Base-by-base conservation (phyloP, 2,113 vertebrate species). In the Tapirus terrestris region DNA sequence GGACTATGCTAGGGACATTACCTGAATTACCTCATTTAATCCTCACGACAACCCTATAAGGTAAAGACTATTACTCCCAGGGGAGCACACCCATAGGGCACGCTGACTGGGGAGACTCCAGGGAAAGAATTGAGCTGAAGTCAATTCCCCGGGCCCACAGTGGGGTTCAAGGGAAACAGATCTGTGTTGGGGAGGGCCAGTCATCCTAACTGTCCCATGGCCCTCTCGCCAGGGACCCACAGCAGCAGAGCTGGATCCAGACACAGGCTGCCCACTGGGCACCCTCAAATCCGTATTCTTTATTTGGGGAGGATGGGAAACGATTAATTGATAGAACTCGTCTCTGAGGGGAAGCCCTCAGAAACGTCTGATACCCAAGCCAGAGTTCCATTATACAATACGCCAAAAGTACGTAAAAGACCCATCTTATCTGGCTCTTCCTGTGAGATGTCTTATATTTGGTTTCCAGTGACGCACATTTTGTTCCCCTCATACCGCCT, bases 41-140 rank as follows among this genome's bases (percentile, higher is more conserved):
- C 45, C 21, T 79, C 56, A 29, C 45, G 43, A 4, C 39, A 45
- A 16, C 25, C 23, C 21, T 60, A 2, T 21, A 11, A 56, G 18
- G n/a, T 12, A 31, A 11, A 56, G 6, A 48, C 2, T 18, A 8
- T 17, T 67, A 53, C 63, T 68, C n/a, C 67, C 25, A 23, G 67
- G 14, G 29, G 23, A 12, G 51, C 2, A 10, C n/a, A 14, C 4
- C 6, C 10, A 3, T 1, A 1, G 10, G 27, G 21, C 31, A n/a
- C 53, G 51, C 16, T 8, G 18, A 13, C 20, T 14, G 21, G 27
- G 25, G 58, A 56, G 45, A 67, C 36, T 25, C 56, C 6, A 4
- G n/a, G 21, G 11, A 33, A 36, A 51, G 20, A 60, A 58, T 25
- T n/a, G 39, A 1, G 8, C 23, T 5, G 11, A 12, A 8, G 18